Conservation (phyloP, 2,888 invertebrate species). For the Blastobasis lacticolella region DNA sequence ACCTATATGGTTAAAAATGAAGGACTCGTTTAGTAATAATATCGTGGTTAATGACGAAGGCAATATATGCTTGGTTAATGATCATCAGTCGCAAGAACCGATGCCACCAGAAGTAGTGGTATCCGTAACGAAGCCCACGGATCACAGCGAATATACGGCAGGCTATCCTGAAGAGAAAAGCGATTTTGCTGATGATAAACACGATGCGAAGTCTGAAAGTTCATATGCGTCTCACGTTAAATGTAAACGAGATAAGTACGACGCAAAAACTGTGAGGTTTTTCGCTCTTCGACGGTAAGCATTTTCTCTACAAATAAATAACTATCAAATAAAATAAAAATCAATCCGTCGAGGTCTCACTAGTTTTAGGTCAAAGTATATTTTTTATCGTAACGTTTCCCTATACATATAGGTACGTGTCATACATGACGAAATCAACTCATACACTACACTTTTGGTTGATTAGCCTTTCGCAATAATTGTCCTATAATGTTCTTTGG, state of each 20-base stretch:
- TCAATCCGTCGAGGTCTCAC: too few species aligned
- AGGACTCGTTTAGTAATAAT: slow-evolving; percentile 49
- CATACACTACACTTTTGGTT: too few species aligned
- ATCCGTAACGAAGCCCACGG: neutral
- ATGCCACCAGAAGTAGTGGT: slow-evolving; percentile 17
- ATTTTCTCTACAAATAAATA: neutral
- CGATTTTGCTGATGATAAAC: slow-evolving; percentile 11
- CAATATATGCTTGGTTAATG: slow-evolving; percentile 31
- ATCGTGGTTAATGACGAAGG: slow-evolving; percentile 52
- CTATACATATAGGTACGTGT: too few species aligned
- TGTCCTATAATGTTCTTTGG: too few species aligned
- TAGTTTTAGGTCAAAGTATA: too few species aligned
- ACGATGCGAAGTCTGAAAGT: slow-evolving; percentile 29
- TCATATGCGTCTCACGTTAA: slow-evolving; percentile 34
- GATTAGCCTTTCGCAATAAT: too few species aligned
- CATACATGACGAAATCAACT: too few species aligned
- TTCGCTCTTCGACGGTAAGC: slow-evolving; percentile 51
- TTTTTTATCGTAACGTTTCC: too few species aligned
- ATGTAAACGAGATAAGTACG: slow-evolving; percentile 44
- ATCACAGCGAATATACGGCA: too few species aligned
- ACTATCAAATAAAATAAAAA: too few species aligned
- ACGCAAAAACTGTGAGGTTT: slow-evolving; percentile 44
- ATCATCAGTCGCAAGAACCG: slow-evolving; percentile 23
- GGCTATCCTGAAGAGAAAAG: slow-evolving; percentile 9
- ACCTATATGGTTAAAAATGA: slow-evolving; percentile 48